Conservation (phyloP, 2,797 vertebrate genomes). For the Rhabdomys pumilio region DNA sequence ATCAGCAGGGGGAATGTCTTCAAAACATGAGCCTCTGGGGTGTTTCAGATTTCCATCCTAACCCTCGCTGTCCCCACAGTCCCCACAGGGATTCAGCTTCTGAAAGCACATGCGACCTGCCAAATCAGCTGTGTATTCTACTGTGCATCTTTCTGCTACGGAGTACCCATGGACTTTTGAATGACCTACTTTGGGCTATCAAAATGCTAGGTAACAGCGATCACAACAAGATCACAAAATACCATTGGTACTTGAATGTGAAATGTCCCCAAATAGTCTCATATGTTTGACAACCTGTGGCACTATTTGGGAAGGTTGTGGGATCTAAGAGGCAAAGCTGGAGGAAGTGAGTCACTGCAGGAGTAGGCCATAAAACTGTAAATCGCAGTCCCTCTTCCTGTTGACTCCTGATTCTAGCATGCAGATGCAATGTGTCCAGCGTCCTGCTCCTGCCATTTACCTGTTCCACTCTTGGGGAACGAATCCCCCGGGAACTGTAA, state of each 20-base stretch:
- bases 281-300: neutral
- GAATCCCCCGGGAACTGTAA: neutral
- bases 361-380: neutral
- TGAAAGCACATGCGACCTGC: neutral
- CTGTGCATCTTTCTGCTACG: neutral
- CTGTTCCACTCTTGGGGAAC: neutral
- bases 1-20: neutral
- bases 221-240: neutral
- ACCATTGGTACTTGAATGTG: neutral
- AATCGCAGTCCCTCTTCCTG: neutral
- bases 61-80: neutral
- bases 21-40: neutral
- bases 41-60: neutral
- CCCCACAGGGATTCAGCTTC: constrained; percentile 38
- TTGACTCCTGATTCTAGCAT: neutral
- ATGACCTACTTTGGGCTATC: neutral
- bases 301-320: neutral
- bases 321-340: neutral
- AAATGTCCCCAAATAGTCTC: neutral
- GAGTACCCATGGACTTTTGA: neutral
- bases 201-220: neutral
- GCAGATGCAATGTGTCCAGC: neutral
- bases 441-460: neutral
- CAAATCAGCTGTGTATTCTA: neutral
- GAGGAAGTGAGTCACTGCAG: neutral